These are phyloP conservation scores for Andrena bicolor DNA, from an alignment of 2,888 invertebrate genomes.

Conservation along the genomic window DNA sequence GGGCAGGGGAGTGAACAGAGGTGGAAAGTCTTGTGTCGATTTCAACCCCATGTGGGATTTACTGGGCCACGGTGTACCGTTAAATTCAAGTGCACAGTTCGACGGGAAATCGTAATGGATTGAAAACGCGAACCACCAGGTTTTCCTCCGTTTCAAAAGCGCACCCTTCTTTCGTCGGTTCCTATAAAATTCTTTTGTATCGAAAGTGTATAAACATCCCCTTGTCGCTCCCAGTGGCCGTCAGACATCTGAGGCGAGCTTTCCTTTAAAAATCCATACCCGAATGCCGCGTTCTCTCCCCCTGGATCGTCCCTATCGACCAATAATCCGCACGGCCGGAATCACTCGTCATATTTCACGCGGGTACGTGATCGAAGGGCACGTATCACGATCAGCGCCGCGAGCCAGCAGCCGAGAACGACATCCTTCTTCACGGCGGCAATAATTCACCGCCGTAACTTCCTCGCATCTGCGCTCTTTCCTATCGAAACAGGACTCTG, in stretches of 20 bases:
- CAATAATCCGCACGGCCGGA: too few species aligned
- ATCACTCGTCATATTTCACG: too few species aligned
- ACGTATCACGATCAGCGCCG: neutral
- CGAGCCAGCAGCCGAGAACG: conserved; percentile 64
- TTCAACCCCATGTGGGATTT: conserved; percentile 46
- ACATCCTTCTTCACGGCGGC: conserved; percentile 59
- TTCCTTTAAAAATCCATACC: too few species aligned
- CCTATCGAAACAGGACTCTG: conserved; percentile 52
- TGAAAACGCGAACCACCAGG: neutral
- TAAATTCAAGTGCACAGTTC: conserved; percentile 35
- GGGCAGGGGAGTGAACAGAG: conserved; percentile 47
- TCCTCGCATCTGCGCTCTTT: conserved; percentile 74
- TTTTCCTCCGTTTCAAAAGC: neutral
- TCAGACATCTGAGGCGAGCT: too few species aligned
- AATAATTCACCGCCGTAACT: conserved; percentile 72
- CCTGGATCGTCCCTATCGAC: too few species aligned
- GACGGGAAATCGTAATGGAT: conserved; percentile 2
- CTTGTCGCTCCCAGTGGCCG: too few species aligned
- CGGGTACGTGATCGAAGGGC: too few species aligned
- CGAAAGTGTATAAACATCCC: too few species aligned
- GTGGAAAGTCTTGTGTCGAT: conserved; percentile 55
- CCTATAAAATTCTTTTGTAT: neutral
- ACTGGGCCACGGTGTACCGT: conserved; percentile 40
- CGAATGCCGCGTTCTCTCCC: too few species aligned
- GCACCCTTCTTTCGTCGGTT: neutral